Percentiles rank a stretch among this genome's conserved stretches.
Evolutionary conservation across 1,140 invertebrate species (phyloP).

Genomic region (Drosophila eugracilis): DNA sequence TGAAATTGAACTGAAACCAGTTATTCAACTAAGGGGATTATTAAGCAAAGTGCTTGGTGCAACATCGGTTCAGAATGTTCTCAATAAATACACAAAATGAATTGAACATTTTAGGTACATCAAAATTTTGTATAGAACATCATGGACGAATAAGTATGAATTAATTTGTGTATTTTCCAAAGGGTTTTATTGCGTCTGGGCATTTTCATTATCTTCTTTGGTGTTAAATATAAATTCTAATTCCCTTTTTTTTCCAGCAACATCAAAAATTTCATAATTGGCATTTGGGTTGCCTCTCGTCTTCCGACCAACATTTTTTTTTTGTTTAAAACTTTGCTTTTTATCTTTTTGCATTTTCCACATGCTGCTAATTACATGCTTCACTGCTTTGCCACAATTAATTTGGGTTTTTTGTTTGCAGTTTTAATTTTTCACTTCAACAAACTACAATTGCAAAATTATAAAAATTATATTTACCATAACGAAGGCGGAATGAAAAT

Average conservation of each 20-base stretch:
- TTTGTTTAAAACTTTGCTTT: slow-evolving; percentile 19
- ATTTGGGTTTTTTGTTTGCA: slow-evolving; percentile 27
- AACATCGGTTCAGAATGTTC: neutral
- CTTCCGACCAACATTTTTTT: slow-evolving; percentile 5
- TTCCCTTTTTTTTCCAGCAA: neutral
- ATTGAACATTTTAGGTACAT: neutral
- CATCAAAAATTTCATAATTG: slow-evolving; percentile 2
- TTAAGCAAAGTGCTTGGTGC: neutral
- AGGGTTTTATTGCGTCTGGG: no score
- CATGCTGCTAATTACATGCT: slow-evolving; percentile 56
- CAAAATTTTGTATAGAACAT: neutral
- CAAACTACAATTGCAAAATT: slow-evolving; percentile 45
- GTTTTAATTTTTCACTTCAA: slow-evolving; percentile 54
- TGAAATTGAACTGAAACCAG: slow-evolving; percentile 4
- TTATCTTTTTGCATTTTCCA: slow-evolving; percentile 26
- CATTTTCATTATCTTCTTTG: neutral
- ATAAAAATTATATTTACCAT: slow-evolving; percentile 14
- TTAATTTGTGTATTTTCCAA: neutral
- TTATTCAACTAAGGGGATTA: slow-evolving; percentile 6
- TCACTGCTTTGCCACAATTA: slow-evolving; percentile 56
- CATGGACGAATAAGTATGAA: neutral
- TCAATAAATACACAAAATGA: neutral
- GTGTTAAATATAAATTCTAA: neutral
- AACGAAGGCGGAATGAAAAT: slow-evolving; percentile 54
- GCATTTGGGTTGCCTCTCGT: neutral